A percentile compares a stretch with the other conserved stretches of the same genome.
These are phyloP conservation scores for Hexactinellida sp. DNA, from an alignment of 37 sponge, comb jelly and placozoan genomes.

Conservation along the genomic window DNA sequence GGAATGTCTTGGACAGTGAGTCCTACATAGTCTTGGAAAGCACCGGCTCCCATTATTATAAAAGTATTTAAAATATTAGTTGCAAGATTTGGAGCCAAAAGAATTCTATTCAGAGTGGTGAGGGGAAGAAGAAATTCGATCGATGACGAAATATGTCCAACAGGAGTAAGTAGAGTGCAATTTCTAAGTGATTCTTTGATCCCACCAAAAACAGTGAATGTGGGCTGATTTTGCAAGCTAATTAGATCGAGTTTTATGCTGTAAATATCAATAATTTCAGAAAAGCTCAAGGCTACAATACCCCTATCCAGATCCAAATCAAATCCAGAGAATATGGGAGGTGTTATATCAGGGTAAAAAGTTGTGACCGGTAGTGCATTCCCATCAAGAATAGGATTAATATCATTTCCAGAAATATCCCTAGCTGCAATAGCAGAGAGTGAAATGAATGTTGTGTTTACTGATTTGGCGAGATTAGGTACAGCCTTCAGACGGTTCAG, in stretches of 20 bases:
- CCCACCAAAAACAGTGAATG: background rate
- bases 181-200: background rate
- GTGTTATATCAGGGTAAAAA: constrained; percentile 39
- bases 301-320: constrained; percentile 62
- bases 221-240: constrained; percentile 40
- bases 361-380: constrained; percentile 25
- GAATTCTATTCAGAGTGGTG: background rate
- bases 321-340: constrained; percentile 39
- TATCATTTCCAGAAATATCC: constrained; percentile 50
- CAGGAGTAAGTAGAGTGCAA: background rate
- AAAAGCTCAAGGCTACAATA: constrained; percentile 36
- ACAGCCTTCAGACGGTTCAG: constrained; percentile 58
- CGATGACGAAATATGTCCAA: background rate
- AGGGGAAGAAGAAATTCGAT: background rate
- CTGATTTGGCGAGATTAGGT: constrained; percentile 31
- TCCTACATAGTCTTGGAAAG: constrained; percentile 19
- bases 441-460: constrained; percentile 51
- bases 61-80: constrained; percentile 43
- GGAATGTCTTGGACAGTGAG: constrained; percentile 25
- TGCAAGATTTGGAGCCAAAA: constrained; percentile 30
- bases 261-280: constrained; percentile 47
- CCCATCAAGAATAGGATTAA: constrained; percentile 38
- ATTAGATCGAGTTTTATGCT: constrained; percentile 31
- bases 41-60: constrained; percentile 33
- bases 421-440: constrained; percentile 21